These are phyloP conservation scores for Subanguina moxae DNA, from an alignment of 1,140 invertebrate species.

Conservation along the genomic window DNA sequence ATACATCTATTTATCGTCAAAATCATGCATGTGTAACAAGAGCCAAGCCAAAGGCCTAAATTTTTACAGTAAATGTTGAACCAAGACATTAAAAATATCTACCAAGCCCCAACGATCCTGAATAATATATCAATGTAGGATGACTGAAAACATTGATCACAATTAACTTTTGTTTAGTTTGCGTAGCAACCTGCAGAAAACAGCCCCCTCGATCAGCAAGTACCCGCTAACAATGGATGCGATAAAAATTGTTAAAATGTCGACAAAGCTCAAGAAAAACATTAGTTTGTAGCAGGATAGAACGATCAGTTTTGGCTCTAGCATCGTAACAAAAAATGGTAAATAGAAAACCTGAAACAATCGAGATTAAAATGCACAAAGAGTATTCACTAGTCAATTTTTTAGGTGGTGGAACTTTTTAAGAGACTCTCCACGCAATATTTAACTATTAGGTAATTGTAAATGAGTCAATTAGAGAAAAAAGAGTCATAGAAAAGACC, in stretches of 20 bases:
- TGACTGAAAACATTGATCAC: not conserved
- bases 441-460: no score
- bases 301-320: constrained; percentile 12
- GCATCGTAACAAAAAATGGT: constrained; percentile 25
- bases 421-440: no score
- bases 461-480: no score
- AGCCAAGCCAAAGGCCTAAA: constrained; percentile 7
- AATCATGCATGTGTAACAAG: constrained; percentile 19
- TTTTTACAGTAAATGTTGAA: not conserved
- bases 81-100: not conserved
- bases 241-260: constrained; percentile 4
- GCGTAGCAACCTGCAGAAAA: not conserved
- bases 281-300: constrained; percentile 31
- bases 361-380: no score
- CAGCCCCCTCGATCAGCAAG: not conserved
- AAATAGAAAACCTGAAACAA: constrained; percentile 11
- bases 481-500: no score
- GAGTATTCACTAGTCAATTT: no score
- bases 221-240: not conserved
- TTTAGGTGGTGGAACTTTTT: no score
- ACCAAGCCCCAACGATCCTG: not conserved
- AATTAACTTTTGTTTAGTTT: not conserved
- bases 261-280: constrained; percentile 25
- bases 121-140: not conserved
- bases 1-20: constrained; percentile 17